Evolutionary conservation across 1,140 invertebrate genomes (phyloP).

Genomic region (Aphidius ervi): DNA sequence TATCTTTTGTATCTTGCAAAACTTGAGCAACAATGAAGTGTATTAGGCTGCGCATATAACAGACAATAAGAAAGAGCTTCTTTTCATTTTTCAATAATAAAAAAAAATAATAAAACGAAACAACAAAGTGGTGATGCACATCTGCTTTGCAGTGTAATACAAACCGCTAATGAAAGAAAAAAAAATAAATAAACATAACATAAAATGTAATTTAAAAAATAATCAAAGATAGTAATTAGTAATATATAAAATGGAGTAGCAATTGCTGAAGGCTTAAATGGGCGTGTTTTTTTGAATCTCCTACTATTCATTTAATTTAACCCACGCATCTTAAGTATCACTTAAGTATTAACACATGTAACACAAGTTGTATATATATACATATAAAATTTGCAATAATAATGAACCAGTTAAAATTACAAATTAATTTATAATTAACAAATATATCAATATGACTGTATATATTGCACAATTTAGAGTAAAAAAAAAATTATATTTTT

Average conservation of each 20-base stretch:
- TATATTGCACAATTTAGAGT: too few relatives aligned
- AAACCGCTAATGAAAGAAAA: constrained; percentile 53
- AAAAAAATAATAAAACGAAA: neutral
- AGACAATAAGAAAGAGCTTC: constrained; percentile 18
- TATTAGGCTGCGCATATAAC: constrained; percentile 34
- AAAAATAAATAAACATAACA: too few relatives aligned
- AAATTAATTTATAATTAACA: too few relatives aligned
- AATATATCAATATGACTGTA: too few relatives aligned
- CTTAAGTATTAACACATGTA: neutral
- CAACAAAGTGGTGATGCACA: constrained; percentile 35
- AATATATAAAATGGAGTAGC: constrained; percentile 9
- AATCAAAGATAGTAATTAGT: neutral
- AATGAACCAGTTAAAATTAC: too few relatives aligned
- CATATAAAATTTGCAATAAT: too few relatives aligned
- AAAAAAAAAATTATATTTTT: too few relatives aligned
- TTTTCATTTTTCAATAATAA: constrained; percentile 28
- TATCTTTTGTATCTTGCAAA: constrained; percentile 39
- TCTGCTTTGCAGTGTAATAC: constrained; percentile 46
- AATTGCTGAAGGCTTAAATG: constrained; percentile 1
- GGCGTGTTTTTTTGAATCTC: neutral
- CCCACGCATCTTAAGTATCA: neutral
- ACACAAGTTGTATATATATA: too few relatives aligned
- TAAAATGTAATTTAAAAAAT: constrained; percentile 16
- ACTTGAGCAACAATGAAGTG: constrained; percentile 33
- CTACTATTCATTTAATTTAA: too few relatives aligned